phyloP scores from a whole-genome alignment of 2,113 vertebrate species.

The Synodontis membranacea region DNA sequence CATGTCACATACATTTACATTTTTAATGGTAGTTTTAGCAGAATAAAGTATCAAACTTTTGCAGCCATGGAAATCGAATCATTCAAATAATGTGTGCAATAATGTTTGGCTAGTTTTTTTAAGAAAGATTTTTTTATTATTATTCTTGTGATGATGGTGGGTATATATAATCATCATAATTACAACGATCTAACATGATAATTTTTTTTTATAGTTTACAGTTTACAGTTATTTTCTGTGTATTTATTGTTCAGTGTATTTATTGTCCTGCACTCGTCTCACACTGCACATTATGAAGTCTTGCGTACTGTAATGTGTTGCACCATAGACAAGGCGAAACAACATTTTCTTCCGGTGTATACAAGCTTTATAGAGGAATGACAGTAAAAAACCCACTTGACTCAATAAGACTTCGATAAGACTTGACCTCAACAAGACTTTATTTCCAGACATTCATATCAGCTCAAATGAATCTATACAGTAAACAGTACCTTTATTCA shows the following conservation, averaged over 20 bases:
- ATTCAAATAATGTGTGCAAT: background rate
- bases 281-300: too few species aligned
- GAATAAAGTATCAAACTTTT: background rate
- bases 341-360: too few species aligned
- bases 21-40: too few species aligned
- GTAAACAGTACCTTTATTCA: constrained; percentile 13
- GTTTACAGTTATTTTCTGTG: too few species aligned
- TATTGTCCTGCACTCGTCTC: too few species aligned
- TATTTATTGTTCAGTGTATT: too few species aligned
- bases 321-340: too few species aligned
- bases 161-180: constrained; percentile 32
- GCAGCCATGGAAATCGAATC: background rate
- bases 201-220: background rate
- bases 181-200: constrained; percentile 35
- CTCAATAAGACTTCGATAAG: too few species aligned
- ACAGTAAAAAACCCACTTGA: too few species aligned
- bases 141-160: background rate
- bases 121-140: background rate
- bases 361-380: too few species aligned
- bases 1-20: background rate
- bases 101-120: background rate
- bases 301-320: too few species aligned
- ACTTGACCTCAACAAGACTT: background rate
- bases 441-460: constrained; percentile 28
- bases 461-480: background rate